phyloP scores from a whole-genome alignment of 30 jellyfish, hydroid and myxozoan genomes.

The Pelagia noctiluca region DNA sequence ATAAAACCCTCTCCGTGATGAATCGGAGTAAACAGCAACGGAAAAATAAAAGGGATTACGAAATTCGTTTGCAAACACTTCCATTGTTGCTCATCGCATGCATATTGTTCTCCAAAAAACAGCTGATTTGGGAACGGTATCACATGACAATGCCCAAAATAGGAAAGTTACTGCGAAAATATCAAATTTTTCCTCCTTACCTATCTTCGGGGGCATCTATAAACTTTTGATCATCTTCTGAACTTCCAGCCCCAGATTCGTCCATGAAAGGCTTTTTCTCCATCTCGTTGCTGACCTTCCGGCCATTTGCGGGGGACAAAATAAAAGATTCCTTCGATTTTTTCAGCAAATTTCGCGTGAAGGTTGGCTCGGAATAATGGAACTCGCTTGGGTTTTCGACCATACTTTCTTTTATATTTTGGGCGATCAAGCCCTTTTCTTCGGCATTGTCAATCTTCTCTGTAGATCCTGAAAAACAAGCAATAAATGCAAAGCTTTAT shows the following conservation, averaged over 20 bases:
- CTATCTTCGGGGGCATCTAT: conserved; percentile 55
- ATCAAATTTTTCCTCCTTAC: not conserved
- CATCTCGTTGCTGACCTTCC: not conserved
- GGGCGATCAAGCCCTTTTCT: not conserved
- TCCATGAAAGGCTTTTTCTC: conserved; percentile 43
- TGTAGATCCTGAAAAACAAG: not conserved
- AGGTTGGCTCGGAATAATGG: conserved; percentile 30
- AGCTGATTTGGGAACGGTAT: not conserved
- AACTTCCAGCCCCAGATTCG: not conserved
- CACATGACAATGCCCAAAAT: not conserved
- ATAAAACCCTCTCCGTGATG: too few relatives aligned
- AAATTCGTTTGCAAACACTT: too few relatives aligned
- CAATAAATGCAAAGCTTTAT: too few relatives aligned
- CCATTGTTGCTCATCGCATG: too few relatives aligned
- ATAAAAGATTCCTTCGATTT: conserved; percentile 28
- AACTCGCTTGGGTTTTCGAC: conserved; percentile 44
- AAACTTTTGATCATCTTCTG: conserved; percentile 1
- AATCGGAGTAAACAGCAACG: too few relatives aligned
- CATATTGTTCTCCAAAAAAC: not conserved
- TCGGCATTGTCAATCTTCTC: not conserved
- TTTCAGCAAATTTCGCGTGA: conserved; percentile 35
- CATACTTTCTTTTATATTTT: not conserved
- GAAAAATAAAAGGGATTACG: too few relatives aligned
- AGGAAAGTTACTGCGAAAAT: not conserved
- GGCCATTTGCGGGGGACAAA: conserved; percentile 5